Conservation (phyloP, 2,888 invertebrate genomes). For the Odontocerum albicorne region DNA sequence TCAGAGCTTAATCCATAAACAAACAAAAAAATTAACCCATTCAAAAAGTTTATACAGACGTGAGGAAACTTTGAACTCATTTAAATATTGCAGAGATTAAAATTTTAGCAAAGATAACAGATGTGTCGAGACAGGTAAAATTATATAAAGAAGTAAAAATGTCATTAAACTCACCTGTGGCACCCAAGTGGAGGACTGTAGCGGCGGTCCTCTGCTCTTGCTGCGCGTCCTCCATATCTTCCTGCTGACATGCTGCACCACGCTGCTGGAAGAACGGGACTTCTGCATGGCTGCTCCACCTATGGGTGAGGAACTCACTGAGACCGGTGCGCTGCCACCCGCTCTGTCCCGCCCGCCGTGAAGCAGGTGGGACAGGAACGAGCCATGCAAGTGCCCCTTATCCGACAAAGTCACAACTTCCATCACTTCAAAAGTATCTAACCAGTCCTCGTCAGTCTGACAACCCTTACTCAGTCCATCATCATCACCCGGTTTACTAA, state of each 20-base stretch:
- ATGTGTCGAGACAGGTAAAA: too few species aligned
- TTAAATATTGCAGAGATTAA: too few species aligned
- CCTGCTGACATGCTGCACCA: slow-evolving; percentile 82
- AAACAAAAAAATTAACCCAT: too few species aligned
- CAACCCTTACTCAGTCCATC: slow-evolving; percentile 75
- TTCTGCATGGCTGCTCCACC: slow-evolving; percentile 76
- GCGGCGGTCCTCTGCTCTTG: slow-evolving; percentile 67
- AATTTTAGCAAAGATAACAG: too few species aligned
- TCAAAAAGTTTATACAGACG: too few species aligned
- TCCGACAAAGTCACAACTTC: slow-evolving; percentile 56
- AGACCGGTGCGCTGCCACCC: slow-evolving; percentile 44
- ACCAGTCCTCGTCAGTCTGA: slow-evolving; percentile 79
- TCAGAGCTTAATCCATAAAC: too few species aligned
- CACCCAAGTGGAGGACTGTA: slow-evolving; percentile 72
- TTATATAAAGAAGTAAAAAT: too few species aligned
- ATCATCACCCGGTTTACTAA: slow-evolving; percentile 75
- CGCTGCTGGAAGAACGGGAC: slow-evolving; percentile 86
- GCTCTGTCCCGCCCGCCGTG: slow-evolving; percentile 43
- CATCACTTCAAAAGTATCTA: slow-evolving; percentile 51
- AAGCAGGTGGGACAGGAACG: slow-evolving; percentile 49
- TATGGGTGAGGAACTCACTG: slow-evolving; percentile 27
- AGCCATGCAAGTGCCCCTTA: slow-evolving; percentile 45
- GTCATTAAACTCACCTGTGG: slow-evolving; percentile 75
- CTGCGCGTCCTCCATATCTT: slow-evolving; percentile 84
- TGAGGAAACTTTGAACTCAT: too few species aligned